Conservation (phyloP, 2,888 invertebrate species). For the Theretra japonica region DNA sequence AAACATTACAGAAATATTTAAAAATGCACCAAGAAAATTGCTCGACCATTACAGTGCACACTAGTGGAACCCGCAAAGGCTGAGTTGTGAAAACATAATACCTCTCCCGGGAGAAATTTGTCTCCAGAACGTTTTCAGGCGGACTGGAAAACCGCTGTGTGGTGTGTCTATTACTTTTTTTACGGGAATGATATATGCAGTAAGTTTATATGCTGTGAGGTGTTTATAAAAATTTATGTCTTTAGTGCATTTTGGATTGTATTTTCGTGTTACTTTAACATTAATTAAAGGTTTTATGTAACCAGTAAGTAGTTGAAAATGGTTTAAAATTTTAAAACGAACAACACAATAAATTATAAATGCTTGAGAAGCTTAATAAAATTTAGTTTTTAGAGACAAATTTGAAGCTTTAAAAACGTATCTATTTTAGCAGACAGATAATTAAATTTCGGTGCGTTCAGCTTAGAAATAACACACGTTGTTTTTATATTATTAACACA, state of each 20-base stretch:
- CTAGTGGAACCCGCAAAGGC: conserved; percentile 1
- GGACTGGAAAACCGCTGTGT: conserved; percentile 29
- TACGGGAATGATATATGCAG: not conserved
- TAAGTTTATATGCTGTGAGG: not conserved
- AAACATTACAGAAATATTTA: not conserved
- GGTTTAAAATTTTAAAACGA: too few species aligned
- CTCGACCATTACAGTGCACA: not conserved
- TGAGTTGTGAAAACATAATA: conserved; percentile 31
- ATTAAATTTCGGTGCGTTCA: not conserved
- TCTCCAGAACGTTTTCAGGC: conserved; percentile 33
- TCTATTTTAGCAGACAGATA: not conserved
- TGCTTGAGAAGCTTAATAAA: too few species aligned
- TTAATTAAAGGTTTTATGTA: too few species aligned
- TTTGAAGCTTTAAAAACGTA: not conserved
- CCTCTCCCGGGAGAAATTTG: conserved; percentile 41
- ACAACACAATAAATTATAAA: too few species aligned
- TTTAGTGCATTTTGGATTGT: too few species aligned
- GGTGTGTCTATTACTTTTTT: conserved; percentile 18
- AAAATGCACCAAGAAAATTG: conserved; percentile 19
- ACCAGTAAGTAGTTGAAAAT: too few species aligned
- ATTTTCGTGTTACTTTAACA: too few species aligned
- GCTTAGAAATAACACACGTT: not conserved
- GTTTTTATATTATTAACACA: not conserved
- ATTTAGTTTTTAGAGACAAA: too few species aligned
- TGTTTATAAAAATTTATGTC: not conserved